A percentile compares a stretch with the other conserved stretches of the same genome.
Conservation (phyloP, 1,140 invertebrate species). For the Trichonephila clavata region DNA sequence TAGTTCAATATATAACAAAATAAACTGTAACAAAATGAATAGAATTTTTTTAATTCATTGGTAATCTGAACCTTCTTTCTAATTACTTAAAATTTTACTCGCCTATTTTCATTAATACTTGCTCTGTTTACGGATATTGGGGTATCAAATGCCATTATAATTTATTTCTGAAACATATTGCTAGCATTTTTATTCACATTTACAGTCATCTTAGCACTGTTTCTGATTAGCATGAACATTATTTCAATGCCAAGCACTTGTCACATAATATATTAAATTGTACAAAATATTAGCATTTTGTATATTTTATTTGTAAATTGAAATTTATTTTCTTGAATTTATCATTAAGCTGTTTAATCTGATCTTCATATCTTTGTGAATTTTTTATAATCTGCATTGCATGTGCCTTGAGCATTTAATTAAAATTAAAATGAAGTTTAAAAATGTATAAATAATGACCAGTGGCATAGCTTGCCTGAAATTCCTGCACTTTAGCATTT, state of each 20-base stretch:
- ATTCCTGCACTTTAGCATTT: constrained; percentile 77
- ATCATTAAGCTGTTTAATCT: neutral
- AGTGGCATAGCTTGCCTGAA: constrained; percentile 74
- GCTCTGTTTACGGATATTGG: too few species aligned
- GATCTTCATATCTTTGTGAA: neutral
- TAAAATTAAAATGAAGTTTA: neutral
- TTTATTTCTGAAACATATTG: neutral
- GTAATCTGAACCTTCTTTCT: too few species aligned
- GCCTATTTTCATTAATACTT: too few species aligned
- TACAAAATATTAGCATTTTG: neutral
- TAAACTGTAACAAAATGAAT: too few species aligned
- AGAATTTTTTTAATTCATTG: too few species aligned
- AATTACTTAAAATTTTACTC: too few species aligned
- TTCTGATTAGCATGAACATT: neutral
- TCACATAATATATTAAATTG: neutral
- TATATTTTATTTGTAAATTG: neutral
- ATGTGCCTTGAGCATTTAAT: constrained; percentile 24
- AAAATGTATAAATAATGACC: too few species aligned
- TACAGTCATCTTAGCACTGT: constrained; percentile 9
- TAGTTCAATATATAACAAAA: too few species aligned
- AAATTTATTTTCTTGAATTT: neutral
- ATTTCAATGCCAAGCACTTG: neutral
- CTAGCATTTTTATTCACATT: constrained; percentile 9
- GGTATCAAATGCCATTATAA: too few species aligned
- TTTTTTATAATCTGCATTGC: constrained; percentile 28